Conservation (phyloP, 2,888 invertebrate genomes). For the Encarsia formosa region DNA sequence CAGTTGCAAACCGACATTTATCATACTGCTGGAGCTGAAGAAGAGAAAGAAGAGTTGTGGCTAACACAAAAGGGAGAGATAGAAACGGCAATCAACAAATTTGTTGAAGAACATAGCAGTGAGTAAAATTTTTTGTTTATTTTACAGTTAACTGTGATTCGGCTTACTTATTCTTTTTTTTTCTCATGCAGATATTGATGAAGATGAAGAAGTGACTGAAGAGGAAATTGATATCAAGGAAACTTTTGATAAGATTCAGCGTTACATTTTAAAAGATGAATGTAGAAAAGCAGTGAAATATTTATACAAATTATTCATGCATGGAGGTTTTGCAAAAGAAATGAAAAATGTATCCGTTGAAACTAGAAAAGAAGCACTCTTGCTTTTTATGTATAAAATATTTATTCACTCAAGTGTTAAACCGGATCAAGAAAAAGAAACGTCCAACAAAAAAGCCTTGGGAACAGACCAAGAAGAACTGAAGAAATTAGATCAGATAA, state of each 20-base stretch:
- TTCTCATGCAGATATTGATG: slow-evolving; percentile 14
- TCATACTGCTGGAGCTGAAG: slow-evolving; percentile 36
- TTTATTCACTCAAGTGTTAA: slow-evolving; percentile 41
- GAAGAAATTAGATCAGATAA: slow-evolving; percentile 56
- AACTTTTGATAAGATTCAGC: slow-evolving; percentile 43
- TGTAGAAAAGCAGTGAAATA: slow-evolving; percentile 36
- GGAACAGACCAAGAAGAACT: slow-evolving; percentile 39
- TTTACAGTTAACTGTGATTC: slow-evolving; percentile 23
- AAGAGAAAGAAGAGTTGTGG: slow-evolving; percentile 42
- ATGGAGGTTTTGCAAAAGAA: slow-evolving; percentile 23
- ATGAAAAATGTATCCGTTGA: slow-evolving; percentile 23
- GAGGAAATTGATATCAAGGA: slow-evolving; percentile 29
- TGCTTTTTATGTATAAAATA: slow-evolving; percentile 40
- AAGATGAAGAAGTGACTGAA: slow-evolving; percentile 32
- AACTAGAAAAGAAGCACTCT: slow-evolving; percentile 36
- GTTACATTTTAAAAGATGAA: slow-evolving; percentile 39
- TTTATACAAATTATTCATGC: slow-evolving; percentile 28
- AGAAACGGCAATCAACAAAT: slow-evolving; percentile 36
- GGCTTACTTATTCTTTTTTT: not conserved
- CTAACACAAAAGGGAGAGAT: slow-evolving; percentile 38
- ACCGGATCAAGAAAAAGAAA: slow-evolving; percentile 24
- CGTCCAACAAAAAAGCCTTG: slow-evolving; percentile 18
- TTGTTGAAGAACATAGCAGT: slow-evolving; percentile 29
- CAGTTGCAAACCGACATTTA: slow-evolving; percentile 44
- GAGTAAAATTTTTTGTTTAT: not conserved